Evolutionary conservation across 1,140 invertebrate genomes (phyloP), one percentile per base, ranked within the genome.

Genomic region (Aleiodes sp.): DNA sequence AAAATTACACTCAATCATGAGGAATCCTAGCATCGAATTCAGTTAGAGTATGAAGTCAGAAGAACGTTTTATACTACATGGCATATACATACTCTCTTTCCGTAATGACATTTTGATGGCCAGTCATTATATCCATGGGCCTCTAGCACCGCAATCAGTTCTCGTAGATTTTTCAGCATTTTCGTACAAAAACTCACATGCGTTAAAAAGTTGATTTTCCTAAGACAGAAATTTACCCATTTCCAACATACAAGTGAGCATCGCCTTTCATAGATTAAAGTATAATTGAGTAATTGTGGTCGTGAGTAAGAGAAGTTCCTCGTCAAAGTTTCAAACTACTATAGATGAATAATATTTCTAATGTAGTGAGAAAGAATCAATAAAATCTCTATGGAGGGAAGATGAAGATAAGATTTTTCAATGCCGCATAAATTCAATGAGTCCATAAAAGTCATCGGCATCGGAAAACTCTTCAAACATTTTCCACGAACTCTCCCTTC

Each of bases 91-190:
- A 2, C 41, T 46, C 41, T 63, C 26, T 65, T 43, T 52, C 41
- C 26, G 37, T 65, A 65, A 65, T 65, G 63, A 65, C 41, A 65
- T 65, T 65, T 65, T 65, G 63, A 65, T 65, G 63, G 63, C 63
- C 63, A 52, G 63, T 65, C 63, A 65, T 65, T 65, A 65, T 65
- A 10, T 65, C n/a, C 31, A 14, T 8, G 16, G 41, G 46, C 46
- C 46, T 24, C 46, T 52, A 33, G 37, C 33, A 35, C 60, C 16
- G 33, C n/a, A 39, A 62, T 62, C 60, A 21, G 10, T 52, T 21
- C 46, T 10, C 21, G 39, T 52, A 21, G 21, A 52, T 52, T 52
- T n/a, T 21, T 10, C 46, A 52, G 26, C 46, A 16, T 52, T 52
- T 52, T 52, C 46, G 46, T 52, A 52, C 46, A 9, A 21, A 35